Evolutionary conservation across 2,888 invertebrate genomes (phyloP).

Genomic region (Abscondita cerata): DNA sequence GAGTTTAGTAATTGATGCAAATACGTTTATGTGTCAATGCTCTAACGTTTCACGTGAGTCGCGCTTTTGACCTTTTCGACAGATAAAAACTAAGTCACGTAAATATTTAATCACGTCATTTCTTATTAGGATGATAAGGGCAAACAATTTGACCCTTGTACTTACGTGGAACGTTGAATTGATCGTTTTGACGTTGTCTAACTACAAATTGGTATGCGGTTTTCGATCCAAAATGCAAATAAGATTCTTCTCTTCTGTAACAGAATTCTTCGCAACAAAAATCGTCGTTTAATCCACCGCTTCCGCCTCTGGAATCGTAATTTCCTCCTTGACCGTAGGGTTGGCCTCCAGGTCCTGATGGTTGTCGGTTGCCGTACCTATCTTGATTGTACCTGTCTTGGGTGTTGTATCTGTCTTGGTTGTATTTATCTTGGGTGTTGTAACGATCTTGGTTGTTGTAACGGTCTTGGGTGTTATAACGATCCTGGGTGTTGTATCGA

Average conservation of each 20-base stretch:
- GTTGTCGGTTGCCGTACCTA: constrained; percentile 24
- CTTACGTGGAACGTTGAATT: constrained; percentile 70
- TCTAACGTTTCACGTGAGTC: constrained; percentile 3
- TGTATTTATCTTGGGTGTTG: constrained; percentile 25
- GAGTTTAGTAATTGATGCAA: not conserved
- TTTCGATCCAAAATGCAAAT: constrained; percentile 74
- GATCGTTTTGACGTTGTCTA: constrained; percentile 65
- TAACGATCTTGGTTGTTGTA: constrained; percentile 29
- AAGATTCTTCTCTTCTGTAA: constrained; percentile 66
- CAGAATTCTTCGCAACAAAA: constrained; percentile 66
- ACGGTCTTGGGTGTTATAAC: constrained; percentile 23
- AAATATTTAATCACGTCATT: constrained; percentile 20
- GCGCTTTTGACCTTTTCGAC: constrained; percentile 23
- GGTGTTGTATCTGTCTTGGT: constrained; percentile 19
- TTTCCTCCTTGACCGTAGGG: constrained; percentile 32
- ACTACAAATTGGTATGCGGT: constrained; percentile 77
- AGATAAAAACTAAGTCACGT: constrained; percentile 1
- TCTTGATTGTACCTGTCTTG: not conserved
- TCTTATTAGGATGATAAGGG: constrained; percentile 2
- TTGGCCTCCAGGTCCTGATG: constrained; percentile 1
- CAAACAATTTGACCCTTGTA: constrained; percentile 26
- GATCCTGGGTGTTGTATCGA: constrained; percentile 20
- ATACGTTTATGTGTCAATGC: too few relatives aligned
- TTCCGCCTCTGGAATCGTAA: constrained; percentile 28
- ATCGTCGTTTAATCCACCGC: constrained; percentile 31